A percentile compares a stretch with the other conserved stretches of the same genome.
These are phyloP conservation scores for Aldrovandia affinis DNA, from an alignment of 2,797 vertebrate genomes.

Conservation along the genomic window DNA sequence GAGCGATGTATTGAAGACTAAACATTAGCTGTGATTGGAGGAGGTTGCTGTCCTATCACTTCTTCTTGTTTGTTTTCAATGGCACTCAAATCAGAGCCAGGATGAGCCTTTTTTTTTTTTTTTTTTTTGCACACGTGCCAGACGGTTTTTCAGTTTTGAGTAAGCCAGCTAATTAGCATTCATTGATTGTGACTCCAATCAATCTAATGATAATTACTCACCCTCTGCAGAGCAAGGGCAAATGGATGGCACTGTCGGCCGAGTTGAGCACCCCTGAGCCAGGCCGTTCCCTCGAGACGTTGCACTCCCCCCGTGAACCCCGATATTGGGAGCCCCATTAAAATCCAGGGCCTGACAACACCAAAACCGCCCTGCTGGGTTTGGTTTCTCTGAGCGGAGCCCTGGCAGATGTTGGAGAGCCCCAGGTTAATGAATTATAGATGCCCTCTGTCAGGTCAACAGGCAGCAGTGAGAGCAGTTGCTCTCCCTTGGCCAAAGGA, in stretches of 20 bases:
- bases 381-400: neutral
- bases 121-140: neutral
- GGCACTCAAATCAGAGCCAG: neutral
- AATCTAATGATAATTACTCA: slow-evolving; percentile 1
- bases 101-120: neutral
- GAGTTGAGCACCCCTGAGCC: neutral
- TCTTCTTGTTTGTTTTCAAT: neutral
- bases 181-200: neutral
- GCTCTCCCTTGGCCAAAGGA: neutral
- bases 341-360: neutral
- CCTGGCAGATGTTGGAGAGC: slow-evolving; percentile 36
- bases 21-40: neutral
- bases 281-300: neutral
- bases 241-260: neutral
- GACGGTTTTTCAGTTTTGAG: neutral
- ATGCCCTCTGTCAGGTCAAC: slow-evolving; percentile 24
- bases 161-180: slow-evolving; percentile 7
- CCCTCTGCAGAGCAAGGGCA: neutral
- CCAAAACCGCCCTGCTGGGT: neutral
- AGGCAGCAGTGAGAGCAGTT: neutral
- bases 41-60: neutral
- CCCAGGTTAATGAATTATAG: slow-evolving; percentile 42
- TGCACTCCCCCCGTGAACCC: neutral
- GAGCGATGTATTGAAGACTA: neutral
- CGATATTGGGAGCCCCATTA: neutral